These are phyloP conservation scores for Synergus umbraculus DNA, from an alignment of 2,888 invertebrate genomes.

Conservation along the genomic window DNA sequence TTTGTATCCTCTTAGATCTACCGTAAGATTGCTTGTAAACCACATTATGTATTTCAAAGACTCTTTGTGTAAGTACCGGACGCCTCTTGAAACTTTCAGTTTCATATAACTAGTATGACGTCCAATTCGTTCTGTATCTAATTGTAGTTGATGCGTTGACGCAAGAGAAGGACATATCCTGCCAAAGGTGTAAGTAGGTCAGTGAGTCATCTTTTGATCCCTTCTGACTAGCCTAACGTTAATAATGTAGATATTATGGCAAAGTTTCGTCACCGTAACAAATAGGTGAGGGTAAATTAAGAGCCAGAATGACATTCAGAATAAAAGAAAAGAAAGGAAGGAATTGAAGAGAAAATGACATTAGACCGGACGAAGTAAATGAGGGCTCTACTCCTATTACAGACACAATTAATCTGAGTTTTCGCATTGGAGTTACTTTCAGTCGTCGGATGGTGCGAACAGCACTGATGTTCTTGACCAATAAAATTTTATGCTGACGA, in stretches of 20 bases:
- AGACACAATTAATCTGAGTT: slow-evolving; percentile 26
- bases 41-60: slow-evolving; percentile 13
- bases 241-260: slow-evolving; percentile 6
- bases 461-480: slow-evolving; percentile 33
- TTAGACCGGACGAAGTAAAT: neutral
- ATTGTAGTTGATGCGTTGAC: neutral
- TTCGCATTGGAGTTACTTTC: neutral
- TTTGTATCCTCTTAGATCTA: slow-evolving; percentile 26
- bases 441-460: neutral
- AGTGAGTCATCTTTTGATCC: slow-evolving; percentile 12
- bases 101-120: slow-evolving; percentile 14
- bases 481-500: slow-evolving; percentile 50
- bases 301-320: neutral
- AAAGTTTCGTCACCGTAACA: neutral
- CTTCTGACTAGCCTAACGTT: neutral
- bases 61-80: neutral
- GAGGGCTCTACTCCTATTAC: slow-evolving; percentile 16
- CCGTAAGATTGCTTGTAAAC: slow-evolving; percentile 19
- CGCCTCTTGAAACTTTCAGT: slow-evolving; percentile 20
- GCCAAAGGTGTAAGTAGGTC: neutral
- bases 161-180: slow-evolving; percentile 30
- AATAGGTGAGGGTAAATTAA: neutral
- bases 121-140: slow-evolving; percentile 35
- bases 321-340: neutral
- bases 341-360: neutral